These are phyloP conservation scores for Phocoena phocoena DNA, from an alignment of 2,113 vertebrate species.

Conservation along the genomic window DNA sequence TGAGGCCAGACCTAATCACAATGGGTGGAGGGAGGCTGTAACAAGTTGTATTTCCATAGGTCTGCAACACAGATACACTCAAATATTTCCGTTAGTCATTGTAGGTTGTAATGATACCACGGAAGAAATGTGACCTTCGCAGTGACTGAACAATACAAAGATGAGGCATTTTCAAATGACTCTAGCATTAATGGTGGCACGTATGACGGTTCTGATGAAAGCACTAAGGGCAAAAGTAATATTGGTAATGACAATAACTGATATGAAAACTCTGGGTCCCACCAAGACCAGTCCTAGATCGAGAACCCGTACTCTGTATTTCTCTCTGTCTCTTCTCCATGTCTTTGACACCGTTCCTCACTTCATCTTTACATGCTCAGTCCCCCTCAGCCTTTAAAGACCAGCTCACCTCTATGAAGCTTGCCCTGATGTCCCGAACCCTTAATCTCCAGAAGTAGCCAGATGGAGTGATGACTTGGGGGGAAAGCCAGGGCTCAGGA, in stretches of 20 bases:
- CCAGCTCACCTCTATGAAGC: background rate
- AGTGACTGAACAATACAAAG: background rate
- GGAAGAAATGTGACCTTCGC: background rate
- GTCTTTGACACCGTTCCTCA: background rate
- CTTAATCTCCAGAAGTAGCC: background rate
- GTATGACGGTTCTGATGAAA: background rate
- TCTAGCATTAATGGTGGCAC: background rate
- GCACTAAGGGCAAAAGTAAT: background rate
- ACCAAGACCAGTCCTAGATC: background rate
- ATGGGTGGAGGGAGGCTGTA: background rate
- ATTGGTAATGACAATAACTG: background rate
- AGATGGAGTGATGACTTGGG: background rate
- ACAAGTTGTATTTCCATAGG: background rate
- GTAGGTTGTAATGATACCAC: background rate
- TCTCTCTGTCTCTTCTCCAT: background rate
- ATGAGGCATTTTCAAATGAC: constrained; percentile 18
- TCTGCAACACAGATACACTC: background rate
- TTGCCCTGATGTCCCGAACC: background rate
- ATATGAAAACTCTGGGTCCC: background rate
- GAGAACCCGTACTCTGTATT: background rate
- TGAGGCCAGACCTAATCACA: background rate
- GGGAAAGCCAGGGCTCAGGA: background rate
- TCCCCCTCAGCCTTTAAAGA: background rate
- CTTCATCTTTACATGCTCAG: background rate
- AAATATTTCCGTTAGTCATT: background rate